Evolutionary conservation across 2,888 invertebrate species (phyloP).

Genomic region (Xylota segnis): DNA sequence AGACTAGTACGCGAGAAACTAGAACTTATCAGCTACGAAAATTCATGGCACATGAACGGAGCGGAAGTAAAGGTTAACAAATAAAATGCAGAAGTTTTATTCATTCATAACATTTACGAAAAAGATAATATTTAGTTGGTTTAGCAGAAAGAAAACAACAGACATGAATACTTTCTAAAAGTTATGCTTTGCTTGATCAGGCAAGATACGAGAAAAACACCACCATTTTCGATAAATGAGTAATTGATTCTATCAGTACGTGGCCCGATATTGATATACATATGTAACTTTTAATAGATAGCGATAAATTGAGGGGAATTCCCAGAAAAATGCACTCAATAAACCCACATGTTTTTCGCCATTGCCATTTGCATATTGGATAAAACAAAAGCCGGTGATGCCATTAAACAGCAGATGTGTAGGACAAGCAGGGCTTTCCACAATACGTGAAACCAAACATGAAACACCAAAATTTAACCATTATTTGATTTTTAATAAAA

Average conservation of each 20-base stretch:
- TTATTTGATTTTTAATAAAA: background rate
- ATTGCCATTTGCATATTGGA: background rate
- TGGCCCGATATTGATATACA: background rate
- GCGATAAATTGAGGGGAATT: background rate
- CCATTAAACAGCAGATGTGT: background rate
- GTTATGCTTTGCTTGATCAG: background rate
- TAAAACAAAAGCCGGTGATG: background rate
- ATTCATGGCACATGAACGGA: background rate
- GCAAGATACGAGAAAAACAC: background rate
- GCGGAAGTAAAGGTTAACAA: constrained; percentile 13
- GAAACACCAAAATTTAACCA: background rate
- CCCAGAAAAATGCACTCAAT: background rate
- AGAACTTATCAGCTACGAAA: background rate
- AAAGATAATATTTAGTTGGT: background rate
- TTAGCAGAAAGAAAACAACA: background rate
- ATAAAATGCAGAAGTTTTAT: background rate
- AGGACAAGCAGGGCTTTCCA: too few relatives aligned
- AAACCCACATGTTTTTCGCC: background rate
- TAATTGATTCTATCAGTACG: background rate
- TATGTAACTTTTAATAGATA: background rate
- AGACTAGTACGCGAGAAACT: background rate
- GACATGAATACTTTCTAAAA: background rate
- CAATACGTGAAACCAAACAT: background rate
- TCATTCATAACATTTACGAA: background rate
- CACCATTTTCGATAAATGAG: background rate